Evolutionary conservation across 2,888 invertebrate species (phyloP).

Genomic region (Eupithecia subumbrata): DNA sequence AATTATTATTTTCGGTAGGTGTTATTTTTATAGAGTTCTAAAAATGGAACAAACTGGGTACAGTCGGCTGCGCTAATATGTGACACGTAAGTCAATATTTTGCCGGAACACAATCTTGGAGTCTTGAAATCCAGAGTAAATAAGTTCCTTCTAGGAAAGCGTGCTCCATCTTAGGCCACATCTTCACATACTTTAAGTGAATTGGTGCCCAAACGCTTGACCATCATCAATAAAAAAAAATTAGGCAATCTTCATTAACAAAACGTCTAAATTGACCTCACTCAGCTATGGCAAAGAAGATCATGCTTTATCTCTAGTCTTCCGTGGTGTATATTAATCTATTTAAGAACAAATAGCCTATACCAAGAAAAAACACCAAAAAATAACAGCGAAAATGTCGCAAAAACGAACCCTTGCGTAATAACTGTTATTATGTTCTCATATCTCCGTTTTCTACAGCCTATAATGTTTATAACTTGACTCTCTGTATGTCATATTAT

Average conservation of each 20-base stretch:
- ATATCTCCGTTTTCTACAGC: background rate
- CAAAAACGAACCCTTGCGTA: background rate
- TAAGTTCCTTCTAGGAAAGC: no score
- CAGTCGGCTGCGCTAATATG: background rate
- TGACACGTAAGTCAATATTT: background rate
- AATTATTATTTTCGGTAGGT: slow-evolving; percentile 6
- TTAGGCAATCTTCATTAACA: no score
- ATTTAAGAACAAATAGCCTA: background rate
- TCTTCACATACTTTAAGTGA: no score
- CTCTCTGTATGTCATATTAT: background rate
- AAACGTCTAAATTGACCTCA: no score
- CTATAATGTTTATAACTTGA: background rate
- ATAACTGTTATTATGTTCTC: slow-evolving; percentile 1
- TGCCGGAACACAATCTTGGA: no score
- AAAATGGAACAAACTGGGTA: background rate
- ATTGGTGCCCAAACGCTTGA: no score
- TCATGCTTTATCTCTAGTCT: no score
- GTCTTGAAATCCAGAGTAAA: no score
- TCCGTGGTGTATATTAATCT: background rate
- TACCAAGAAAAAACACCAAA: background rate
- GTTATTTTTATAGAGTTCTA: background rate
- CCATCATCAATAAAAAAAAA: no score
- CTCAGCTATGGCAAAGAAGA: no score
- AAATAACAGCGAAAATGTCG: background rate
- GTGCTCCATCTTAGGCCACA: no score